Conservation (phyloP, 1,140 invertebrate species). For the Diachasmimorpha longicaudata region DNA sequence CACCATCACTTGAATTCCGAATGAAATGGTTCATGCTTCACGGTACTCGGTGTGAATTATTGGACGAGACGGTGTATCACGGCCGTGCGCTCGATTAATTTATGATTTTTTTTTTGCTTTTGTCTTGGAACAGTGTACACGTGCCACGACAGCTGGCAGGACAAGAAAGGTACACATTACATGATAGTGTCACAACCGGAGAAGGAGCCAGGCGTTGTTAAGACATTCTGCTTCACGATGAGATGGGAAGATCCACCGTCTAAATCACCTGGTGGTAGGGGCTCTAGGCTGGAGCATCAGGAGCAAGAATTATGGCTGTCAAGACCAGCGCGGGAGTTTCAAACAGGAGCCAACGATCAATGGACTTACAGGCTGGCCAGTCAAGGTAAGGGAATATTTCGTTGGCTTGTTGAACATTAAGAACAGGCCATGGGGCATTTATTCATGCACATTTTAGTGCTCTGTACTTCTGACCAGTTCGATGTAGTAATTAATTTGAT, state of each 20-base stretch:
- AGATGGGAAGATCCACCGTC: conserved; percentile 33
- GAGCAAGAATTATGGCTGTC: conserved; percentile 51
- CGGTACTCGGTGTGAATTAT: no score
- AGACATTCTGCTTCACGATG: conserved; percentile 55
- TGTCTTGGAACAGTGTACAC: conserved; percentile 57
- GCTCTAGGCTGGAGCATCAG: conserved; percentile 34
- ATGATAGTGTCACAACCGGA: conserved; percentile 65
- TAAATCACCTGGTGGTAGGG: conserved; percentile 36
- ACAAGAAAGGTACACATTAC: conserved; percentile 63
- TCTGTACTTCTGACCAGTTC: background rate
- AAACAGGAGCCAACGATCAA: conserved; percentile 43
- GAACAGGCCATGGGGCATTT: background rate
- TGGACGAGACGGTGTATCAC: background rate
- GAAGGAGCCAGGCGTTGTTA: conserved; percentile 32
- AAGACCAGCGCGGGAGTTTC: conserved; percentile 46
- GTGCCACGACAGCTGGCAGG: conserved; percentile 70
- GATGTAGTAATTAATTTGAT: no score
- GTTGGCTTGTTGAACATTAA: background rate
- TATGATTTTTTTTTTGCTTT: conserved; percentile 32
- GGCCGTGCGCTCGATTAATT: background rate
- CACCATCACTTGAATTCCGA: background rate
- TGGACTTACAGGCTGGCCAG: conserved; percentile 53
- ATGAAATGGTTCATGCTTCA: background rate
- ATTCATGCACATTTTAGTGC: background rate
- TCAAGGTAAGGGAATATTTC: conserved; percentile 45